Evolutionary conservation across 2,797 vertebrate species (phyloP).

Genomic region (Cryptoprocta ferox): DNA sequence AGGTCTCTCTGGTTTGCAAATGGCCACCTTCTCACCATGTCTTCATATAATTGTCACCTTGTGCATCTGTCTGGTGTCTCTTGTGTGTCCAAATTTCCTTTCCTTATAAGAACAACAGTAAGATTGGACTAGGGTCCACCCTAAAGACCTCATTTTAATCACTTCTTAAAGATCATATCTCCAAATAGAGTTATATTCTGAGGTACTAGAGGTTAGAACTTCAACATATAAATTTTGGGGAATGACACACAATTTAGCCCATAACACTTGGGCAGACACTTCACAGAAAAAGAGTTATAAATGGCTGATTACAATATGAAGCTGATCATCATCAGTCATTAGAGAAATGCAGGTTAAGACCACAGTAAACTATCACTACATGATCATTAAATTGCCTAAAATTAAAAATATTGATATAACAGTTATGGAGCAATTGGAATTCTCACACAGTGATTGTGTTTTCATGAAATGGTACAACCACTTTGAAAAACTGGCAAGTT

Average conservation of each 20-base stretch:
- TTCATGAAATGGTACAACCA: neutral
- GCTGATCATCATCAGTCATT: neutral
- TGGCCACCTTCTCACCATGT: neutral
- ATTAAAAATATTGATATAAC: neutral
- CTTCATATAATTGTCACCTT: accelerated
- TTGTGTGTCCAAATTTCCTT: neutral
- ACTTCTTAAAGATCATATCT: neutral
- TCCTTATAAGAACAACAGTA: neutral
- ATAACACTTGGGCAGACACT: neutral
- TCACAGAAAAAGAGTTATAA: neutral
- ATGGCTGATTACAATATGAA: neutral
- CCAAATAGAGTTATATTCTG: neutral
- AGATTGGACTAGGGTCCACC: neutral
- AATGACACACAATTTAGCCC: neutral
- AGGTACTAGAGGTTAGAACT: neutral
- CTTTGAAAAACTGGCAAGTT: neutral
- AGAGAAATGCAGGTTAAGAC: neutral
- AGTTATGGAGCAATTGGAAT: neutral
- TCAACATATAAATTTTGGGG: neutral
- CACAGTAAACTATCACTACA: neutral
- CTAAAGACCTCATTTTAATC: neutral
- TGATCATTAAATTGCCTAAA: neutral
- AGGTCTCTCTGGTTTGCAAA: neutral
- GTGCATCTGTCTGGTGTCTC: neutral
- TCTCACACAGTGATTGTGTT: neutral